Conservation (phyloP, 2,888 invertebrate genomes). For the Hypomecis punctinalis region DNA sequence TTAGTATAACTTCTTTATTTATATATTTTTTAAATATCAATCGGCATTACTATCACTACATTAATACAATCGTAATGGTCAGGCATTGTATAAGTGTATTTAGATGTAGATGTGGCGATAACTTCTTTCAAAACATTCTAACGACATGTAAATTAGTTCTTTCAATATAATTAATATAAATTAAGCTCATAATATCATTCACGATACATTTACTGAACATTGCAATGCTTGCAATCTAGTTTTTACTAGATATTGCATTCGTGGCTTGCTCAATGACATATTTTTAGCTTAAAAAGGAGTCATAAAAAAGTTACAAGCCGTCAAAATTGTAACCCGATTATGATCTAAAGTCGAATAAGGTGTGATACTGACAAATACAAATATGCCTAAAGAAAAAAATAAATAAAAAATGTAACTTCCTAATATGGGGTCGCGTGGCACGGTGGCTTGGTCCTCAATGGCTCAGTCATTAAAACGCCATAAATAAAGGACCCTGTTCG, state of each 20-base stretch:
- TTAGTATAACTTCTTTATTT: not conserved
- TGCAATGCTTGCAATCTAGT: too few relatives aligned
- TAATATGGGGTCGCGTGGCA: slow-evolving; percentile 53
- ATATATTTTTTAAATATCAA: not conserved
- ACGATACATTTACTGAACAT: too few relatives aligned
- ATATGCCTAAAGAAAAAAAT: slow-evolving; percentile 8
- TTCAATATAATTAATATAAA: too few relatives aligned
- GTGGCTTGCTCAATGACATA: not conserved
- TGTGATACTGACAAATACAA: slow-evolving; percentile 24
- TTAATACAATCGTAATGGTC: too few relatives aligned
- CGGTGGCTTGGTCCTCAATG: slow-evolving; percentile 38
- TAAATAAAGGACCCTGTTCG: slow-evolving; percentile 65
- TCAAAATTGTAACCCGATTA: slow-evolving; percentile 11
- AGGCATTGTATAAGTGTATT: too few relatives aligned
- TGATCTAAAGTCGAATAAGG: slow-evolving; percentile 12
- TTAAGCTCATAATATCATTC: too few relatives aligned
- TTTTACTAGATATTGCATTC: not conserved
- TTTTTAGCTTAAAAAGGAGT: not conserved
- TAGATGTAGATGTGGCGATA: too few relatives aligned
- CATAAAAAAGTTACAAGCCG: slow-evolving; percentile 6
- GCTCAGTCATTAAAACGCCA: slow-evolving; percentile 76
- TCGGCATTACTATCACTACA: too few relatives aligned
- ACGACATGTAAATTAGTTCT: too few relatives aligned
- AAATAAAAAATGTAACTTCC: slow-evolving; percentile 40
- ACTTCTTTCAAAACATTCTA: too few relatives aligned